phyloP scores from a whole-genome alignment of 2,888 invertebrate species.

The Stenurella melanura region DNA sequence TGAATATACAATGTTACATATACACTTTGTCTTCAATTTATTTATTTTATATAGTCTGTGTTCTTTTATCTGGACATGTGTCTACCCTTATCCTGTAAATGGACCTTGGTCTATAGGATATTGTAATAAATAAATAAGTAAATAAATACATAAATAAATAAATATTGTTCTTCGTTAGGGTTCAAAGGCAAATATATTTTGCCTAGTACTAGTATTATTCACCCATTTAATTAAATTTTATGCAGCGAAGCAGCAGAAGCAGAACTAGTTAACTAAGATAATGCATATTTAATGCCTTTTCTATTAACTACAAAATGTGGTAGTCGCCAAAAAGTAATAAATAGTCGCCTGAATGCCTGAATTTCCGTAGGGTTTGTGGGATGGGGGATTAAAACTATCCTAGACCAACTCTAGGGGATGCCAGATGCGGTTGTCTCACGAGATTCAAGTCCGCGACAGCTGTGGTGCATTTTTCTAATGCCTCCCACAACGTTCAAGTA shows the following conservation, averaged over 20 bases:
- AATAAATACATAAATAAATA: too few species aligned
- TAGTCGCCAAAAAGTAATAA: conserved; percentile 49
- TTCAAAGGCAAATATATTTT: too few species aligned
- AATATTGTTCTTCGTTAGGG: too few species aligned
- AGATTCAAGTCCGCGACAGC: conserved; percentile 49
- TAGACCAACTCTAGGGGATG: conserved; percentile 49
- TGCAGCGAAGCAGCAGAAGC: neutral
- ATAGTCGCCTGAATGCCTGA: conserved; percentile 37
- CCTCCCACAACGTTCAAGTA: conserved; percentile 17
- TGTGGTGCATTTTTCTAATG: conserved; percentile 25
- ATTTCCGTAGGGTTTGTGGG: conserved; percentile 58
- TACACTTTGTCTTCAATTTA: too few species aligned
- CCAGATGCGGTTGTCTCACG: conserved; percentile 52
- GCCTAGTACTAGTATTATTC: too few species aligned
- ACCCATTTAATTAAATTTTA: neutral
- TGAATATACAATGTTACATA: too few species aligned
- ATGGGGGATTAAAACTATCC: conserved; percentile 55
- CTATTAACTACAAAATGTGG: conserved; percentile 39
- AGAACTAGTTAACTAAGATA: neutral
- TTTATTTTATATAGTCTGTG: too few species aligned
- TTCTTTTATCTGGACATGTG: too few species aligned
- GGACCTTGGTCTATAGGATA: too few species aligned
- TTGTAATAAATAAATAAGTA: too few species aligned
- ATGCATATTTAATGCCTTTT: conserved; percentile 40
- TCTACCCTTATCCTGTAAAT: too few species aligned